Evolutionary conservation across 2,888 invertebrate species (phyloP), one percentile per base, ranked within the genome.

Genomic region (Phymatocera aterrima): DNA sequence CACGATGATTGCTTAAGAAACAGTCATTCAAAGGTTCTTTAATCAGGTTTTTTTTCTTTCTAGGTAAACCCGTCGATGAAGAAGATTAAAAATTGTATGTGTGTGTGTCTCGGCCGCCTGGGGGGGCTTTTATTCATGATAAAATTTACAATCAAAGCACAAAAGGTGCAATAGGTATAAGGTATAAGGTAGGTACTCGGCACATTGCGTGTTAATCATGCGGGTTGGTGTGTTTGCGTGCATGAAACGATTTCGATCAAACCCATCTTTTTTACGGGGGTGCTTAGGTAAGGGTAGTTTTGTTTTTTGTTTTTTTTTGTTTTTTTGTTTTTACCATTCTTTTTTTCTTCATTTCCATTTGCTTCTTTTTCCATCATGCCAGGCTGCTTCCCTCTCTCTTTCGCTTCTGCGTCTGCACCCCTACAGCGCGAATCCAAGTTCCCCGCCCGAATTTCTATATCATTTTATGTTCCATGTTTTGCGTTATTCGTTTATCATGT

Each of bases 231-330:
- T 46, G 34, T 51, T 72, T 3, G 72, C 72, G 72, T 72, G 72
- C 48, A 21, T 72, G 34, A 31, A 72, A 51, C 31, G 72, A 72
- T 72, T 72, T 8, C 18, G 72, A 72, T 72, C 72, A 51, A 51
- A 31, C 72, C 72, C 51, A 72, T 48, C 48, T 72, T 72, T 72
- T 48, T 40, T 68, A 68, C 68, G 31, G 15, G 46, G 40, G 18
- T 24, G 31, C 31, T n/a, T 51, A 18, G 48, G 34, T 24, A 43
- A 12, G 28, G 28, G 68, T 28, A 5, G 12, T 8, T 48, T 48
- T 15, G 3, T 15, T 18, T 10, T n/a, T 18, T 37, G n/a, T 37
- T 18, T 8, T n/a, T 21, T 37, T 28, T 37, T 5, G 0, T 43
- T 18, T 37, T 2, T 65, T 24, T 65, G 43, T 34, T 31, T 3